Percentiles rank a stretch among this genome's conserved stretches.
These are phyloP conservation scores for Mus pahari DNA, from an alignment of 2,113 vertebrate genomes.

Conservation along the genomic window DNA sequence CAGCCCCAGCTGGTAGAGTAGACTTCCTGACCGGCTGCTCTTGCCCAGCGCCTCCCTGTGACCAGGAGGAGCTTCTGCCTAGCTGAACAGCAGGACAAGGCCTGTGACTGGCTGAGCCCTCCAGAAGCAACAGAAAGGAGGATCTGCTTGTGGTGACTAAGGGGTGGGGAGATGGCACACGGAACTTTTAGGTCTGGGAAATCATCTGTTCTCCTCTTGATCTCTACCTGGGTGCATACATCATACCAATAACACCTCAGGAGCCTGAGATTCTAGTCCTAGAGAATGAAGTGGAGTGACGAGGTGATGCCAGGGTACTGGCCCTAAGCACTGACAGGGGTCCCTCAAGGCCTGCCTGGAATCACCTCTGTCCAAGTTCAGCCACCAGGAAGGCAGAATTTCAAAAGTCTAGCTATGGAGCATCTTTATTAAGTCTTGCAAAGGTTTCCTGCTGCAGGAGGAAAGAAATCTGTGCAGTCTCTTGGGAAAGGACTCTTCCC, in stretches of 20 bases:
- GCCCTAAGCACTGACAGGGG: neutral
- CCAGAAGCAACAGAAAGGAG: neutral
- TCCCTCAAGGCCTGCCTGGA: neutral
- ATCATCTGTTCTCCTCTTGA: neutral
- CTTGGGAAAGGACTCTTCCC: neutral
- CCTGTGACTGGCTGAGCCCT: neutral
- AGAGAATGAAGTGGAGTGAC: neutral
- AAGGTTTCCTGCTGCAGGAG: neutral
- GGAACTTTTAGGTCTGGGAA: neutral
- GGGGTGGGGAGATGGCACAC: neutral
- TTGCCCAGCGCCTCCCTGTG: neutral
- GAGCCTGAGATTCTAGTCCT: neutral
- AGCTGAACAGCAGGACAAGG: neutral
- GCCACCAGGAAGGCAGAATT: neutral
- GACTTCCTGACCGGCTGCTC: neutral
- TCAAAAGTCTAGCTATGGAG: neutral
- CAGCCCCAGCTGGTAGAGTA: neutral
- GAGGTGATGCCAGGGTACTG: neutral
- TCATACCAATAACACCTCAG: neutral
- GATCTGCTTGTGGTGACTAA: neutral
- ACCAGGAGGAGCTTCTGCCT: neutral
- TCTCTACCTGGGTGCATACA: neutral
- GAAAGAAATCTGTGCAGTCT: neutral
- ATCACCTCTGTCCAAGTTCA: neutral
- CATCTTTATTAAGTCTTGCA: neutral